Conservation (phyloP, 2,113 vertebrate species). For the Alces alces region DNA sequence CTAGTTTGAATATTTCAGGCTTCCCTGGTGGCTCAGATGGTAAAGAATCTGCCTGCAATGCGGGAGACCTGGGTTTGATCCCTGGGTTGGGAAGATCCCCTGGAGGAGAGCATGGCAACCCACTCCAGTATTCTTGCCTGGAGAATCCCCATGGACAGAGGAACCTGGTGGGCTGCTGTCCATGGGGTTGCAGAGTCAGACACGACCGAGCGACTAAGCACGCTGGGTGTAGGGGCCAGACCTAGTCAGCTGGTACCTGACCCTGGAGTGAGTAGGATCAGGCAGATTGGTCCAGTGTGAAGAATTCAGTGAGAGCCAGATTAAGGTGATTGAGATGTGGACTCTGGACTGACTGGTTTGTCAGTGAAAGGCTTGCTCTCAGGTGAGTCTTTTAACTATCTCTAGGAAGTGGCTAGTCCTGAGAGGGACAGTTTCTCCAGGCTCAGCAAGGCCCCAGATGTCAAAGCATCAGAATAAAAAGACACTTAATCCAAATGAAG, state of each 20-base stretch:
- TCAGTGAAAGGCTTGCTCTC: neutral
- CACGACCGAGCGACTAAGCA: fast-evolving
- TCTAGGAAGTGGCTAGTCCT: neutral
- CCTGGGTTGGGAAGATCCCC: neutral
- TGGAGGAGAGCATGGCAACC: neutral
- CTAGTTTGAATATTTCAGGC: neutral
- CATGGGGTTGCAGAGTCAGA: neutral
- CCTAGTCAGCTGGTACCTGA: neutral
- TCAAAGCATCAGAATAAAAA: neutral
- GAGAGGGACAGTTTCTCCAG: neutral
- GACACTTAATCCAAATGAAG: neutral
- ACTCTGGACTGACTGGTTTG: neutral
- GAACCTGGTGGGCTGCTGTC: fast-evolving
- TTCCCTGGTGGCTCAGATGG: neutral
- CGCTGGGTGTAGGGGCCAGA: fast-evolving
- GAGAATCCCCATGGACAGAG: neutral
- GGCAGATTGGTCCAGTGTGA: too few species aligned
- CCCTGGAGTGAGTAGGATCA: neutral
- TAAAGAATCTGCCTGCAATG: neutral
- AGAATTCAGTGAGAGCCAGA: fast-evolving
- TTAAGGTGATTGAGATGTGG: neutral
- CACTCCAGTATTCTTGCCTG: neutral
- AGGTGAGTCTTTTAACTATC: neutral
- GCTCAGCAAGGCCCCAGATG: neutral
- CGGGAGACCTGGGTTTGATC: neutral